Evolutionary conservation across 2,113 vertebrate species (phyloP).

Genomic region (Sula dactylatra): DNA sequence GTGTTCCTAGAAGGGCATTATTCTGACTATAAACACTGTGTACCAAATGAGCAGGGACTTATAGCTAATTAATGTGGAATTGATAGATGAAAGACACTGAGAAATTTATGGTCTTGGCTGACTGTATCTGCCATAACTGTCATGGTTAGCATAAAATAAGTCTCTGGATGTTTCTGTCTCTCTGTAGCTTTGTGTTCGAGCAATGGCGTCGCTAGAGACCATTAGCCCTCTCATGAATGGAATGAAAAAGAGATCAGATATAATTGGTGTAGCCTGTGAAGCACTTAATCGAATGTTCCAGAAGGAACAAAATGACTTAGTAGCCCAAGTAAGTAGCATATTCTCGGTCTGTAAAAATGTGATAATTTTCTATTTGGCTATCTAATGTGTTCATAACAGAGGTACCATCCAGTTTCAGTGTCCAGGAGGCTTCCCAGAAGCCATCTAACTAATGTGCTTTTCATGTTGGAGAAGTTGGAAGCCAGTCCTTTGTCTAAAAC

Average conservation of each 20-base stretch:
- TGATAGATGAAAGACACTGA: background rate
- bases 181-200: conserved; percentile 89
- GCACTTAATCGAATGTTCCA: conserved; percentile 98
- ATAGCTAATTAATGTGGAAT: fast-evolving
- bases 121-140: background rate
- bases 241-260: conserved; percentile 89
- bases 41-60: background rate
- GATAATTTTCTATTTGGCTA: background rate
- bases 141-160: background rate
- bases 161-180: background rate
- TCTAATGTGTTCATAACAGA: background rate
- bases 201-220: conserved; percentile 92
- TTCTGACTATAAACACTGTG: background rate
- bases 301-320: conserved; percentile 93
- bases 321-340: conserved; percentile 84
- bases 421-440: background rate
- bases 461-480: background rate
- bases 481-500: background rate
- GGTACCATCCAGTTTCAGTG: background rate
- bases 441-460: background rate
- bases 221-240: conserved; percentile 93
- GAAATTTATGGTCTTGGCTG: background rate
- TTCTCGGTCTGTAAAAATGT: background rate
- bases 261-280: conserved; percentile 92
- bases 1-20: background rate